Evolutionary conservation across 2,797 vertebrate genomes (phyloP).

Genomic region (Sandelia bainsii): DNA sequence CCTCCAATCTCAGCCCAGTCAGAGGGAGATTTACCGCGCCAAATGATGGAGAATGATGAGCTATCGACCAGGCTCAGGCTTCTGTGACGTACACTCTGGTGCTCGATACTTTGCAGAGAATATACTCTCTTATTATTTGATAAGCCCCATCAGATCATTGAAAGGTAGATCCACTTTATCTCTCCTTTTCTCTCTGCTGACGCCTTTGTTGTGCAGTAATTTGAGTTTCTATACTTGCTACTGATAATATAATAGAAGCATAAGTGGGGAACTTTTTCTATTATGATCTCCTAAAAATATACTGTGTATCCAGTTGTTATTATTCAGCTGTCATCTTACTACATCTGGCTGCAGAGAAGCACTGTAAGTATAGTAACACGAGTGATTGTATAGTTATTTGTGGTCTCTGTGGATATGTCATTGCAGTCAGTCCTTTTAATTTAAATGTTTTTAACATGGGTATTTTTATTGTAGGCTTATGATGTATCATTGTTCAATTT

Average conservation of each 20-base stretch:
- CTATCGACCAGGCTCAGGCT: conserved; percentile 68
- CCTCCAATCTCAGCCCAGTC: conserved; percentile 48
- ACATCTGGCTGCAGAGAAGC: not conserved
- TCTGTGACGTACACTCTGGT: conserved; percentile 28
- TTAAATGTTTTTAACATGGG: too few relatives aligned
- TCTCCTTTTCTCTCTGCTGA: conserved; percentile 6
- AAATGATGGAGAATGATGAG: conserved; percentile 74
- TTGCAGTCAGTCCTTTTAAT: not conserved
- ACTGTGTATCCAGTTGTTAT: conserved; percentile 4
- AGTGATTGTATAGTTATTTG: not conserved
- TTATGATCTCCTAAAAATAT: conserved; percentile 8
- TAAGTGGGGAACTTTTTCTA: not conserved
- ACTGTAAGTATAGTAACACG: not conserved
- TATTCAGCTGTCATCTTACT: not conserved
- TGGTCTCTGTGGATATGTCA: not conserved
- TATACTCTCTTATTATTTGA: conserved; percentile 49
- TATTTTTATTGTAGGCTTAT: too few relatives aligned
- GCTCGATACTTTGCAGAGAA: conserved; percentile 60
- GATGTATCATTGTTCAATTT: too few relatives aligned
- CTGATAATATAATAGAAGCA: conserved; percentile 12
- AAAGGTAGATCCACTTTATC: conserved; percentile 30
- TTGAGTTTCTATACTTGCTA: conserved; percentile 5
- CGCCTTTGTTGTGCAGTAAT: conserved; percentile 24
- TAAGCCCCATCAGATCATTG: conserved; percentile 44
- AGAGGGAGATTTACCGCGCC: conserved; percentile 55